A percentile compares a stretch with the other conserved stretches of the same genome.
Evolutionary conservation across 2,797 vertebrate genomes (phyloP).

Genomic region (Cyprinella venusta): DNA sequence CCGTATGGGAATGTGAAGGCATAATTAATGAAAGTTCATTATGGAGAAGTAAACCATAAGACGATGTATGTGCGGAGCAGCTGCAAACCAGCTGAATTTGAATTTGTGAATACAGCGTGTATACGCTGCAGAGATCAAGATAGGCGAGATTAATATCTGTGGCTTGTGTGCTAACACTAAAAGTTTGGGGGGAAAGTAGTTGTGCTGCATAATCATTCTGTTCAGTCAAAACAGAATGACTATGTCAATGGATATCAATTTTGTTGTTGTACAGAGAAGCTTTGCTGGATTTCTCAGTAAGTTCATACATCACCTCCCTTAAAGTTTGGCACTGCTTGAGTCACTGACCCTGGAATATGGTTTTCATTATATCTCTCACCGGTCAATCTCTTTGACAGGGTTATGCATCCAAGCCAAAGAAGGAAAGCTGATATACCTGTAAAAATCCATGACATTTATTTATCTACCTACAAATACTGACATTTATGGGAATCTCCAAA

Average conservation of each 20-base stretch:
- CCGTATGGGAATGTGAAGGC: constrained; percentile 13
- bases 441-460: not conserved
- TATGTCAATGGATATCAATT: constrained; percentile 22
- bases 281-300: not conserved
- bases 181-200: not conserved
- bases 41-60: constrained; percentile 1
- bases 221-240: constrained; percentile 8
- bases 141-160: not conserved
- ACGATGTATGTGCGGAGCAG: not conserved
- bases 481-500: not conserved
- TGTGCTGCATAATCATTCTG: not conserved
- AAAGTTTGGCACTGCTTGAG: constrained; percentile 8
- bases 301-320: constrained; percentile 17
- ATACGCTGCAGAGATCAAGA: not conserved
- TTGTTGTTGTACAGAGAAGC: constrained; percentile 16
- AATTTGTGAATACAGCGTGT: not conserved
- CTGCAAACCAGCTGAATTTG: constrained; percentile 28
- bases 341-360: constrained; percentile 1
- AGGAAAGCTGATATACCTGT: constrained; percentile 8
- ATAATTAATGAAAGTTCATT: constrained; percentile 16
- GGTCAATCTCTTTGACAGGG: constrained; percentile 20
- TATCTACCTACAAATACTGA: not conserved
- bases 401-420: constrained; percentile 15
- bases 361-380: constrained; percentile 19
- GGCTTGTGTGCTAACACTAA: not conserved